Conservation (phyloP, 2,113 vertebrate genomes). For the Propithecus coquereli region DNA sequence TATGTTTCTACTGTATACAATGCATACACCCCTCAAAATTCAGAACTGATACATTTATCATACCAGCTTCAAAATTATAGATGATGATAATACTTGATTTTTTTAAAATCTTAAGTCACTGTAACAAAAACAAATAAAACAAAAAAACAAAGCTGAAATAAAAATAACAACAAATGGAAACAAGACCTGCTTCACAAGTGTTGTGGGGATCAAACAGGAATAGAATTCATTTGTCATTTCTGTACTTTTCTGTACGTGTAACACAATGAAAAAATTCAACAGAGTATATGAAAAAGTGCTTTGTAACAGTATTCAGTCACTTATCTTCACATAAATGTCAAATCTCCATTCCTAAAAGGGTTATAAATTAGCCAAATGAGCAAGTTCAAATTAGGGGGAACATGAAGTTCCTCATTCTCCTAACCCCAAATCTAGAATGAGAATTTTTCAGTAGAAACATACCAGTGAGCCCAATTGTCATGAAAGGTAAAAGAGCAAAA, state of each 20-base stretch:
- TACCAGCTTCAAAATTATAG: background rate
- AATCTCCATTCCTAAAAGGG: background rate
- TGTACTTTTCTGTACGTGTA: background rate
- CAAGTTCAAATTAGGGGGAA: background rate
- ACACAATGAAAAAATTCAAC: background rate
- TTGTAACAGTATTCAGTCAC: background rate
- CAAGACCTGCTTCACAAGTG: background rate
- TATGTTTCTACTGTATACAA: background rate
- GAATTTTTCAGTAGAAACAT: background rate
- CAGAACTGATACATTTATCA: background rate
- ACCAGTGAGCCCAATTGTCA: background rate
- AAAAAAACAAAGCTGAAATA: background rate
- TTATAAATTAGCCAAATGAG: background rate
- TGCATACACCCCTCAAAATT: background rate
- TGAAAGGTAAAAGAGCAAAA: background rate
- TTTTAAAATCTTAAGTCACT: background rate
- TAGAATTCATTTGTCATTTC: background rate
- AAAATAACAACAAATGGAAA: conserved; percentile 7
- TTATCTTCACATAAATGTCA: background rate
- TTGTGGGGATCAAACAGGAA: background rate
- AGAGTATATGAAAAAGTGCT: background rate
- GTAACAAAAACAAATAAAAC: background rate
- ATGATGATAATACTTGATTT: background rate
- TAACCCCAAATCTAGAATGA: background rate
- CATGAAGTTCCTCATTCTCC: background rate